Percentiles rank a stretch among this genome's conserved stretches.
phyloP scores from a whole-genome alignment of 2,888 invertebrate species.

The Thymelicus sylvestris region DNA sequence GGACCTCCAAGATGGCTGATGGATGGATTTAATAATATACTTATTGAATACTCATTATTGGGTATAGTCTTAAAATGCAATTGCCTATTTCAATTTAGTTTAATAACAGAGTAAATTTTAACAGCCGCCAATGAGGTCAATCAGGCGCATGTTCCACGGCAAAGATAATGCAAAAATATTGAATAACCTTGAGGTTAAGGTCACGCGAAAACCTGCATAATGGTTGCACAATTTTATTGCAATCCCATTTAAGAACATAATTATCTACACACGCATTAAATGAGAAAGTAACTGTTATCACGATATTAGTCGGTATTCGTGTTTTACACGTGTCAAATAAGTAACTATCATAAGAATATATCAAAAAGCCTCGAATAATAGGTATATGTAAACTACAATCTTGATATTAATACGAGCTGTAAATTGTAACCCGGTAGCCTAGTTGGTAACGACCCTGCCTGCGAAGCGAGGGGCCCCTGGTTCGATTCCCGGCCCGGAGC shows the following conservation, averaged over 20 bases:
- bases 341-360: too few relatives aligned
- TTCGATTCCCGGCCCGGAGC: too few relatives aligned
- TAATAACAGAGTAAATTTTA: constrained; percentile 23
- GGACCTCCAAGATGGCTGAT: too few relatives aligned
- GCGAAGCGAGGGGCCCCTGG: too few relatives aligned
- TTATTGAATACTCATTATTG: neutral
- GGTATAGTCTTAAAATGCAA: neutral
- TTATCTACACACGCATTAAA: neutral
- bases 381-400: too few relatives aligned
- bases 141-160: constrained; percentile 21
- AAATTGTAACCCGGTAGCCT: too few relatives aligned
- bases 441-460: too few relatives aligned
- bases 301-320: neutral
- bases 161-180: constrained; percentile 30
- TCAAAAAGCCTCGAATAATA: too few relatives aligned
- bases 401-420: too few relatives aligned
- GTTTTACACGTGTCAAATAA: neutral
- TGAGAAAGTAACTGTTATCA: neutral
- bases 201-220: constrained; percentile 30
- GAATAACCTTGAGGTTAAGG: constrained; percentile 34
- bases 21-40: neutral
- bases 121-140: constrained; percentile 26
- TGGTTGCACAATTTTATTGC: constrained; percentile 22
- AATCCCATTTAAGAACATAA: constrained; percentile 11
- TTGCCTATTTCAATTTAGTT: neutral